These are phyloP conservation scores for Brachyrhaphis roseni DNA, from an alignment of 2,797 vertebrate genomes.

Conservation along the genomic window DNA sequence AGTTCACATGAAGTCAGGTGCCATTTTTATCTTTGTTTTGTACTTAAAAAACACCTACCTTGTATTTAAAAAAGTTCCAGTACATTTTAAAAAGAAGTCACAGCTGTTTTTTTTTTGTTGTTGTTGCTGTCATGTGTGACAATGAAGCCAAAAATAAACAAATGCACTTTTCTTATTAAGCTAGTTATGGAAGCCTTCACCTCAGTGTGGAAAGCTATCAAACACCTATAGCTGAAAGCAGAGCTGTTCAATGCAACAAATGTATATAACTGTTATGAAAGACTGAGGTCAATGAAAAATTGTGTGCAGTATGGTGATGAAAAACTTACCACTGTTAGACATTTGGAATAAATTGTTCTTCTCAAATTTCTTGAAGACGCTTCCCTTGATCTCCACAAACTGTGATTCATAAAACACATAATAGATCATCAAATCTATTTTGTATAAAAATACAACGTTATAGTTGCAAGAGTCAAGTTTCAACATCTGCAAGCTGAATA, in stretches of 20 bases:
- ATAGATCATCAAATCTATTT: constrained; percentile 4
- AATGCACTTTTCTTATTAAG: neutral
- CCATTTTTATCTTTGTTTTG: neutral
- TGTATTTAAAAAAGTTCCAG: neutral
- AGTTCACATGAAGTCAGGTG: neutral
- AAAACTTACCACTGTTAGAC: constrained; percentile 95
- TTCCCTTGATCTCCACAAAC: constrained; percentile 99
- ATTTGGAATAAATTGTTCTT: constrained; percentile 99
- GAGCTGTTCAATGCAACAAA: neutral
- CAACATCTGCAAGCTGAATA: constrained; percentile 9
- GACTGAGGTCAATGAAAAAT: neutral
- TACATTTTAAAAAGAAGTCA: neutral
- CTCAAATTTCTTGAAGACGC: constrained; percentile 99
- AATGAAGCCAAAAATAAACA: neutral
- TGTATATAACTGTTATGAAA: neutral
- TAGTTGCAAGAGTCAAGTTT: constrained; percentile 24
- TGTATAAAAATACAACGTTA: constrained; percentile 8
- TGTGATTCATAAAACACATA: constrained; percentile 62
- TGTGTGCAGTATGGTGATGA: neutral
- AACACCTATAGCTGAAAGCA: neutral
- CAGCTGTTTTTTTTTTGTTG: neutral
- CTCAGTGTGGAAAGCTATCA: neutral
- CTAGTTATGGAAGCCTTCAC: neutral
- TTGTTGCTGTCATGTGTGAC: neutral
- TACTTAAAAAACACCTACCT: neutral